Base-by-base conservation (phyloP, 2,797 vertebrate genomes). In the Trachurus trachurus region DNA sequence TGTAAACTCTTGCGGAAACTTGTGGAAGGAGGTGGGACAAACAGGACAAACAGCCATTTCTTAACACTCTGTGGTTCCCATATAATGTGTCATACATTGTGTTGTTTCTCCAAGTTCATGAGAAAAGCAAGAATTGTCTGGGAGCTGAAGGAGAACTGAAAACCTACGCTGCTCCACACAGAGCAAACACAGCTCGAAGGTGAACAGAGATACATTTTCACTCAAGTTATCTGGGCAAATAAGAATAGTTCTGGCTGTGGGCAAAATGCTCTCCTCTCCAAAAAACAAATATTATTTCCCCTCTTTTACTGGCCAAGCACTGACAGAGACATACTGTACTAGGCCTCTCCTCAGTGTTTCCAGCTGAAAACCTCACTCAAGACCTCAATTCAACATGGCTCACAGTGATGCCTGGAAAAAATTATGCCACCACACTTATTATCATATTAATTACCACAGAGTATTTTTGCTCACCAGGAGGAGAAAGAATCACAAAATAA, bases 381-480 rank as follows among this genome's bases (percentile, higher is more conserved):
- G 87, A 88, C 90, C 91, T 90, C 89, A 87, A 88, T 89, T 89
- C 88, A 86, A 87, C 85, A 90, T 83, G 80, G 84, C 82, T 81
- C 71, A 56, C 78, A 71, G 64, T 56, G 81, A 88, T 86, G 88
- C 77, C 90, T 93, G 89, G 92, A 94, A 94, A 93, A 87, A 81
- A 85, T 74, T 62, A 86, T 77, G 83, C 89, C 89, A 70, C 87
- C 86, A 83, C 87, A 88, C 83, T 78, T 78, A 89, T 93, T 89
- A 93, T 90, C 88, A 91, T 91, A 91, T 94, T 93, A 93, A 94
- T 94, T 89, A 87, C 90, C 90, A 53, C 84, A 82, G 81, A 71
- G 81, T 89, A 81, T 88, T 92, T 88, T 91, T 9, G 56, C 76
- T 85, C 79, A 86, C 80, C 59, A 64, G 71, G 66, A 88, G 65